phyloP scores from a whole-genome alignment of 2,797 vertebrate genomes.

The Eupleurogrammus muticus region DNA sequence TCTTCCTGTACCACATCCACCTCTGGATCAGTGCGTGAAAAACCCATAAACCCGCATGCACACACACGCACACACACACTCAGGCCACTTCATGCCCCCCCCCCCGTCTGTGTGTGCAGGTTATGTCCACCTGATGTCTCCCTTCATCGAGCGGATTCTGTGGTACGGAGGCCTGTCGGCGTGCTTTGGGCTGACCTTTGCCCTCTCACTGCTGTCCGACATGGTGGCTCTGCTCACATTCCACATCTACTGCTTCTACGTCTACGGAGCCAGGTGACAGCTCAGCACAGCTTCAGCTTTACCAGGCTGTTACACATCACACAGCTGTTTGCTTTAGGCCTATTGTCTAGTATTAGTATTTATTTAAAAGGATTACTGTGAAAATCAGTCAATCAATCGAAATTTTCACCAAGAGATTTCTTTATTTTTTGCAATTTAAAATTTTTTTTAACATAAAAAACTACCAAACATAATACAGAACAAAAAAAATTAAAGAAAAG shows the following conservation, averaged over 20 bases:
- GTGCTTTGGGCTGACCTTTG: constrained; percentile 93
- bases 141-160: constrained; percentile 94
- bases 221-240: constrained; percentile 95
- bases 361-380: no score
- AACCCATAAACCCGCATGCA: neutral
- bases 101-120: constrained; percentile 74
- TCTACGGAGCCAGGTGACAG: constrained; percentile 95
- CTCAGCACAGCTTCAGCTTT: no score
- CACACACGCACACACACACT: neutral
- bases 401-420: no score
- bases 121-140: constrained; percentile 97
- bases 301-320: no score
- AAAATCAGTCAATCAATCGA: no score
- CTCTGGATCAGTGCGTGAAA: constrained; percentile 97
- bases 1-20: constrained; percentile 99
- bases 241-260: constrained; percentile 99
- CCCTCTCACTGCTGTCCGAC: constrained; percentile 95
- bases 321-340: no score
- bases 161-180: constrained; percentile 96
- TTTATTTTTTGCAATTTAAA: no score
- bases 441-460: no score
- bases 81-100: no score
- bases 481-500: no score
- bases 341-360: no score
- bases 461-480: no score